phyloP scores from a whole-genome alignment of 2,888 invertebrate species.

The Sceliomorpha sp. region DNA sequence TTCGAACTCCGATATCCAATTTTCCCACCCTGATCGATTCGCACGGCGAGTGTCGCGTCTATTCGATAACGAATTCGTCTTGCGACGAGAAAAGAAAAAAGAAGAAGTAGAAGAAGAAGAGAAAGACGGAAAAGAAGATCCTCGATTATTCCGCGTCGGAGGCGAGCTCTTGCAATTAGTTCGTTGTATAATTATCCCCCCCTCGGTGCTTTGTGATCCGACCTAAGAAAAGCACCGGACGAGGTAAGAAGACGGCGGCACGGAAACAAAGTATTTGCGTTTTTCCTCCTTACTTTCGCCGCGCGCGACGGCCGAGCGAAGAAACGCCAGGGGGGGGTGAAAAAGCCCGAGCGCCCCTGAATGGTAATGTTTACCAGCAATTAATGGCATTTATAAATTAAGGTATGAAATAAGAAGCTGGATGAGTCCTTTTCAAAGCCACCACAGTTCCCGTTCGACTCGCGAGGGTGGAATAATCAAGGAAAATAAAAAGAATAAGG shows the following conservation, averaged over 20 bases:
- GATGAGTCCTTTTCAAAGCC: conserved; percentile 50
- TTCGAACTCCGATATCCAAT: too few relatives aligned
- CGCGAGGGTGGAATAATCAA: conserved; percentile 60
- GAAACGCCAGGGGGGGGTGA: conserved; percentile 39
- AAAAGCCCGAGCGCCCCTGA: conserved; percentile 51
- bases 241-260: conserved; percentile 46
- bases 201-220: conserved; percentile 35
- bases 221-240: conserved; percentile 20
- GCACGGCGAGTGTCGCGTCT: too few relatives aligned
- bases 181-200: conserved; percentile 43
- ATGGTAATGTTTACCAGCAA: conserved; percentile 68
- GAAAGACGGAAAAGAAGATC: conserved; percentile 18
- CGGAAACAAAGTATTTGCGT: conserved; percentile 57
- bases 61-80: too few relatives aligned
- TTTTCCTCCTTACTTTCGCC: conserved; percentile 63
- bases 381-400: conserved; percentile 68
- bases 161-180: conserved; percentile 44
- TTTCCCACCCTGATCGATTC: too few relatives aligned
- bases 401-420: conserved; percentile 53
- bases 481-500: conserved; percentile 61
- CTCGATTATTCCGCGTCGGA: conserved; percentile 46
- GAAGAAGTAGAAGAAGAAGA: neutral
- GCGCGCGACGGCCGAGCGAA: conserved; percentile 24
- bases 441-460: conserved; percentile 40
- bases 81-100: neutral